A percentile compares a stretch with the other conserved stretches of the same genome.
Evolutionary conservation across 2,797 vertebrate genomes (phyloP).

Genomic region (Takifugu ocellatus): DNA sequence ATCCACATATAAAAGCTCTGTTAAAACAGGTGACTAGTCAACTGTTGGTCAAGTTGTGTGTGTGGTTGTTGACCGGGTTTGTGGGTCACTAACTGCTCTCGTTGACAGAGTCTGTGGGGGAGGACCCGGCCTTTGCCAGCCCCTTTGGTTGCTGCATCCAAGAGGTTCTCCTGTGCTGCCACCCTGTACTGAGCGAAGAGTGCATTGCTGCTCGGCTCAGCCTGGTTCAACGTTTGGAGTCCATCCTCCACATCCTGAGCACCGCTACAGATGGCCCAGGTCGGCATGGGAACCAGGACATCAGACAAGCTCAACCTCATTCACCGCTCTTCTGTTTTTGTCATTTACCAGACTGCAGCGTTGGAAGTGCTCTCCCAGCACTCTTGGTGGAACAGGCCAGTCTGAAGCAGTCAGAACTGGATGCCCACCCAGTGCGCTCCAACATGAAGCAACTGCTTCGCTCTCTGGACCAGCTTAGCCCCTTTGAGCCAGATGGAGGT

Average conservation of each 20-base stretch:
- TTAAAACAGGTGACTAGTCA: slow-evolving; percentile 62
- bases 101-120: slow-evolving; percentile 74
- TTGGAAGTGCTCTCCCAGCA: slow-evolving; percentile 71
- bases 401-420: slow-evolving; percentile 80
- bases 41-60: too few relatives aligned
- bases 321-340: background rate
- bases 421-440: slow-evolving; percentile 80
- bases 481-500: slow-evolving; percentile 53
- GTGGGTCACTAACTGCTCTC: background rate
- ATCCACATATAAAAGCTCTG: slow-evolving; percentile 55
- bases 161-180: slow-evolving; percentile 84
- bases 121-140: slow-evolving; percentile 68
- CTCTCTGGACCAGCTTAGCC: slow-evolving; percentile 77
- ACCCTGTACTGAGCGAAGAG: slow-evolving; percentile 82
- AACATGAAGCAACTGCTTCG: slow-evolving; percentile 85
- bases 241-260: slow-evolving; percentile 75
- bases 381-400: slow-evolving; percentile 82
- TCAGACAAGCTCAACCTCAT: too few relatives aligned
- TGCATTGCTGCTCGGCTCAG: slow-evolving; percentile 74
- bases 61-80: too few relatives aligned
- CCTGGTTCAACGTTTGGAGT: slow-evolving; percentile 81
- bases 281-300: slow-evolving; percentile 40
- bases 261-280: slow-evolving; percentile 73
- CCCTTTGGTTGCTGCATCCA: slow-evolving; percentile 82
- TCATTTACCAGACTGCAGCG: slow-evolving; percentile 72